Evolutionary conservation across 1,140 invertebrate genomes (phyloP).

Genomic region (Achroia grisella): DNA sequence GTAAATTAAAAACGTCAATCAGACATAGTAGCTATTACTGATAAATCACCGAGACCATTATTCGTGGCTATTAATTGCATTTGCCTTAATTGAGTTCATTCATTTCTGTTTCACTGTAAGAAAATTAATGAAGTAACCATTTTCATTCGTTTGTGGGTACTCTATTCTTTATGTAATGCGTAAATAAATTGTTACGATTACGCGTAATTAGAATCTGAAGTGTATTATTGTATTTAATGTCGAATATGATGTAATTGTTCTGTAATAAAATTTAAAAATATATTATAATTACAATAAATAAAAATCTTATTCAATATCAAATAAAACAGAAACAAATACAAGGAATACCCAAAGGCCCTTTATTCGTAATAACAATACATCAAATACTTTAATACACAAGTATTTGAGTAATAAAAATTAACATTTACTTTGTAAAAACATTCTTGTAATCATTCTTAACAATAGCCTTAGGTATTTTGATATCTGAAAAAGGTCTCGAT

Average conservation of each 20-base stretch:
- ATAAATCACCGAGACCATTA: conserved; percentile 54
- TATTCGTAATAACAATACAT: conserved; percentile 36
- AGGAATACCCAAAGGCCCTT: conserved; percentile 7
- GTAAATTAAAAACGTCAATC: conserved; percentile 68
- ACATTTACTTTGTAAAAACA: conserved; percentile 57
- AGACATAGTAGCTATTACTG: conserved; percentile 48
- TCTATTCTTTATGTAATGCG: too few species aligned
- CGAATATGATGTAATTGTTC: too few species aligned
- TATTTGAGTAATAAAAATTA: conserved; percentile 63
- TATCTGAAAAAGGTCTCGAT: conserved; percentile 59
- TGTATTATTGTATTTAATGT: conserved; percentile 2
- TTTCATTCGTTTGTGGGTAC: conserved; percentile 8
- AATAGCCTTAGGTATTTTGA: conserved; percentile 61
- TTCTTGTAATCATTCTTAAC: conserved; percentile 60
- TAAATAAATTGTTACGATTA: too few species aligned
- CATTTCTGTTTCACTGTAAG: conserved; percentile 41
- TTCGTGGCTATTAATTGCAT: conserved; percentile 55
- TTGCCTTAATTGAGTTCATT: conserved; percentile 49
- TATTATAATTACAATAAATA: too few species aligned
- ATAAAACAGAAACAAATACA: conserved; percentile 23
- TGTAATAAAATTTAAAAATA: too few species aligned
- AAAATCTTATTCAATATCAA: background rate
- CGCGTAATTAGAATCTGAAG: background rate
- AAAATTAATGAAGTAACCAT: conserved; percentile 38
- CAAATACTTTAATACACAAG: conserved; percentile 36